These are phyloP conservation scores for Sebastes cheni DNA, from an alignment of 2,797 vertebrate species.

Conservation along the genomic window DNA sequence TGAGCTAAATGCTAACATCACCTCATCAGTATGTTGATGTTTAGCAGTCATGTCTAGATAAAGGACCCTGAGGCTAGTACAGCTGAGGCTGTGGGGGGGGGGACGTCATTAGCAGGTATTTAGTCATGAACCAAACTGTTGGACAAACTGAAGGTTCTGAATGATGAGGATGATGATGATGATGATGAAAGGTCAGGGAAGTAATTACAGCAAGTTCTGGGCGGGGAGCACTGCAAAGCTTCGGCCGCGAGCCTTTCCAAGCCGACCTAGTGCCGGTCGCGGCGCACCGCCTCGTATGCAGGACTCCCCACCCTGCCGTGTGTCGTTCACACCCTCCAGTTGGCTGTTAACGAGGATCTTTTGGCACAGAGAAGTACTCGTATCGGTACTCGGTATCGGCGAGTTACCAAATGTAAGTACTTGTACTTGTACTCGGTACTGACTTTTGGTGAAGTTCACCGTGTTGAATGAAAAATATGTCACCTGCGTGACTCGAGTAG, in stretches of 20 bases:
- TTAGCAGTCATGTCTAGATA: no score
- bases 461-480: background rate
- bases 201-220: no score
- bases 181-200: background rate
- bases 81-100: background rate
- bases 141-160: background rate
- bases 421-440: no score
- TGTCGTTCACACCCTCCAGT: fast-evolving
- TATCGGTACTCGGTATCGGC: fast-evolving
- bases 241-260: fast-evolving
- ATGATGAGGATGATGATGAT: background rate
- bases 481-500: no score
- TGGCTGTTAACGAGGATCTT: no score
- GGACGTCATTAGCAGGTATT: background rate
- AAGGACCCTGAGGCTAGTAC: no score
- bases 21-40: no score
- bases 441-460: background rate
- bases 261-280: no score
- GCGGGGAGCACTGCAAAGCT: fast-evolving
- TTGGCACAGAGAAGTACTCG: no score
- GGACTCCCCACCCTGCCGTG: fast-evolving
- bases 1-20: background rate
- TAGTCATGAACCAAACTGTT: background rate
- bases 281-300: fast-evolving
- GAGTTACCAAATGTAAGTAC: fast-evolving